Percentiles rank a stretch among this genome's conserved stretches.
Evolutionary conservation across 2,888 invertebrate genomes (phyloP).

Genomic region (Oxycera nigricornis): DNA sequence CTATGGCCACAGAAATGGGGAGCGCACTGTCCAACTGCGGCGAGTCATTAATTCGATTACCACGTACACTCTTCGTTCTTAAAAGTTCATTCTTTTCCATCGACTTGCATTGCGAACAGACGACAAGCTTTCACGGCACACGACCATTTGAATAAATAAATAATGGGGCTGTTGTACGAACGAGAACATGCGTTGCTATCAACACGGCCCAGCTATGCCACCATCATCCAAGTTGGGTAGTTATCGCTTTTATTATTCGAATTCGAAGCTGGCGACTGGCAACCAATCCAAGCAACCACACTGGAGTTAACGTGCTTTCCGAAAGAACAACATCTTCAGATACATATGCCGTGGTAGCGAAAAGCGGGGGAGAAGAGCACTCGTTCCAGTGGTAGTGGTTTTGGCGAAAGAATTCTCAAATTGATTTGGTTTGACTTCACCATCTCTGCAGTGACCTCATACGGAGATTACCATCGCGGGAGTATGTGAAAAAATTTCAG

Average conservation of each 20-base stretch:
- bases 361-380: background rate
- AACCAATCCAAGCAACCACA: background rate
- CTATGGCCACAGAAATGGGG: background rate
- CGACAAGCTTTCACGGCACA: constrained; percentile 14
- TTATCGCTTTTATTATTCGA: constrained; percentile 13
- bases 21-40: background rate
- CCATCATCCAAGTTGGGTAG: constrained; percentile 17
- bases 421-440: too few relatives aligned
- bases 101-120: background rate
- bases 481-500: too few relatives aligned
- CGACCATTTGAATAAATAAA: constrained; percentile 8
- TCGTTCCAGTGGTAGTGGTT: too few relatives aligned
- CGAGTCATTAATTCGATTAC: constrained; percentile 28
- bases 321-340: background rate
- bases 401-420: too few relatives aligned
- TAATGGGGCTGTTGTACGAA: too few relatives aligned
- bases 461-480: too few relatives aligned
- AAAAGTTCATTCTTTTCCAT: background rate
- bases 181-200: background rate
- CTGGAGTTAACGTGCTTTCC: background rate
- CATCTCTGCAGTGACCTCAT: too few relatives aligned
- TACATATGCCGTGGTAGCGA: background rate
- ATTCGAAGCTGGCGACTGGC: background rate
- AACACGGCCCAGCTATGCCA: background rate
- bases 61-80: constrained; percentile 12